Evolutionary conservation across 2,113 vertebrate genomes (phyloP).

Genomic region (Chloropsis hardwickii): DNA sequence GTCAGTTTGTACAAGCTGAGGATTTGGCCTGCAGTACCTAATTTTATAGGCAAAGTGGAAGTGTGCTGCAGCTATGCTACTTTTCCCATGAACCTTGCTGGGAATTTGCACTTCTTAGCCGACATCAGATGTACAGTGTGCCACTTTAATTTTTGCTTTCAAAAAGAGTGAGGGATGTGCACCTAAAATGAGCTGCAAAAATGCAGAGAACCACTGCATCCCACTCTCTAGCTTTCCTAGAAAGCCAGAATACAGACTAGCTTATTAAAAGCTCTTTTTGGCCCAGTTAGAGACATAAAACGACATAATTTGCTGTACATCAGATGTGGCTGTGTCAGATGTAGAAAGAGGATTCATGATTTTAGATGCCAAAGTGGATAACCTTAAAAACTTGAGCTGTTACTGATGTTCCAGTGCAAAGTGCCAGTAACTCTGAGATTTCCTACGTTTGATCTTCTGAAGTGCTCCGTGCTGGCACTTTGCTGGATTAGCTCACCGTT

Average conservation of each 20-base stretch:
- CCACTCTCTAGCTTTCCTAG: not conserved
- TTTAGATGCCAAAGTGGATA: not conserved
- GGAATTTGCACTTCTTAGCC: not conserved
- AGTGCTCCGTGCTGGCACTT: not conserved
- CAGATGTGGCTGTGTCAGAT: not conserved
- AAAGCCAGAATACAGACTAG: not conserved
- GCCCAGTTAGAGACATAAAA: not conserved
- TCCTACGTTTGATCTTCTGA: not conserved
- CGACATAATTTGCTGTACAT: not conserved
- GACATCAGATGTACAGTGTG: not conserved
- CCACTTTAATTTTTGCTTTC: not conserved
- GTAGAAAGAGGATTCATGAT: not conserved
- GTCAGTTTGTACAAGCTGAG: not conserved
- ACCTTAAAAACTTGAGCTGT: slow-evolving; percentile 6
- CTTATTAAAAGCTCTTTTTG: not conserved
- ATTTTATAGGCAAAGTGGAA: not conserved
- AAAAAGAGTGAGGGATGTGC: not conserved
- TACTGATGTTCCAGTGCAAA: not conserved
- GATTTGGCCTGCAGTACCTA: not conserved
- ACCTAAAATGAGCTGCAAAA: not conserved
- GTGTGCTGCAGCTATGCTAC: not conserved
- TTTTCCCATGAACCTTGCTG: not conserved
- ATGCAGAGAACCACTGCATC: not conserved
- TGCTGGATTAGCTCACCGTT: slow-evolving; percentile 41
- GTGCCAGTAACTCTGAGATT: not conserved